Evolutionary conservation across 2,888 invertebrate genomes (phyloP), one percentile per base, ranked within the genome.

Genomic region (Archips xylosteana): DNA sequence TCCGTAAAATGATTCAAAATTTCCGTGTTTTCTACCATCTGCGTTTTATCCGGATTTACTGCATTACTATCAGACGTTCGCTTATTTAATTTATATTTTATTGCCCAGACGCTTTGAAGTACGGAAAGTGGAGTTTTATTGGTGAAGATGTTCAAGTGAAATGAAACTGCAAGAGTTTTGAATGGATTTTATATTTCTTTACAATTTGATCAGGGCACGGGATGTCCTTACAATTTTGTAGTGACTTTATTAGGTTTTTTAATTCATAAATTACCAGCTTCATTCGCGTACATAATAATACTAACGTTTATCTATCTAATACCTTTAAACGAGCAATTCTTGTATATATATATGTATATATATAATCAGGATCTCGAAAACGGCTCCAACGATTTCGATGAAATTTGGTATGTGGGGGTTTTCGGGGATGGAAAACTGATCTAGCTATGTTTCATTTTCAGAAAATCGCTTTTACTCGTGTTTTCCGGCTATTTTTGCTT

Each of bases 1-100:
- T 83, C 75, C 81, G 80, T 81, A 79, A 78, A 82, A 84, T 81
- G 83, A 84, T 86, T 87, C 82, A 78, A 82, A 83, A 81, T 80
- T 78, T 75, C 70, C 63, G 45, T 74, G 62, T 74, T 63, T 65
- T 72, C 67, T 9, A 39, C 36, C 34, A 47, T 68, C 66, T 63
- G 47, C 47, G n/a, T 47, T 57, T 68, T 49, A 63, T 63, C 47
- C 47, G 47, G 60, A 42, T 60, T 75, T 67, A 71, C 71, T 62
- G 66, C 62, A 75, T 75, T 75, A 67, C 72, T 73, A 57, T 63
- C 68, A 68, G 72, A 67, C 62, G 63, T 39, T 68, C 59, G 68
- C 39, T 73, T 73, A 73, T 73, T 68, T 61, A 61, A 59, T 68
- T 73, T 68, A 34, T 51, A 45, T 62, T 67, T 67, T 71, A 60